Evolutionary conservation across 2,113 vertebrate species (phyloP).

Genomic region (Macquaria ambigua): DNA sequence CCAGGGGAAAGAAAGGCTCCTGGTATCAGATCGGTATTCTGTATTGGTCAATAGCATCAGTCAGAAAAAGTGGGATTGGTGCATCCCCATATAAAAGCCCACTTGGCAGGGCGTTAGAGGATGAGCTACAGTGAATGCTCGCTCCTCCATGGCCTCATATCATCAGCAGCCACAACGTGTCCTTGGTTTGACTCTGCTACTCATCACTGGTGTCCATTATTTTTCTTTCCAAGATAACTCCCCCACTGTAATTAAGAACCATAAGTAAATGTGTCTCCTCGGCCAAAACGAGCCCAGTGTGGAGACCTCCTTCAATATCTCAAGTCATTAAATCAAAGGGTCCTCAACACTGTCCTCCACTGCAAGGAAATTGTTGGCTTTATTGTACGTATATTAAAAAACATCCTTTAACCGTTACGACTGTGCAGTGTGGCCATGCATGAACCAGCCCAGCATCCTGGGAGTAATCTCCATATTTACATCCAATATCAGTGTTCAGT

Average conservation of each 20-base stretch:
- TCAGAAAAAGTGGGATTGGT: background rate
- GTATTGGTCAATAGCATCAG: background rate
- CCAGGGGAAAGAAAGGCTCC: background rate
- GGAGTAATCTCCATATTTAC: background rate
- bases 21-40: background rate
- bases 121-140: constrained; percentile 17
- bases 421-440: background rate
- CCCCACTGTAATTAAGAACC: constrained; percentile 51
- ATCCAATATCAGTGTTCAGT: constrained; percentile 7
- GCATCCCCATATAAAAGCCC: constrained; percentile 7
- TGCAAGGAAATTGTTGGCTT: background rate
- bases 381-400: constrained; percentile 19
- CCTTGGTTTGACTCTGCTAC: constrained; percentile 69
- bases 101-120: constrained; percentile 11
- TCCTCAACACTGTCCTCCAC: constrained; percentile 4
- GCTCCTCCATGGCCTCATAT: constrained; percentile 31
- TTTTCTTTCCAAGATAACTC: constrained; percentile 49
- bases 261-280: constrained; percentile 33
- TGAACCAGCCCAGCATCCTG: background rate
- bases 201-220: constrained; percentile 58
- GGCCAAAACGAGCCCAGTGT: constrained; percentile 18
- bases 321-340: constrained; percentile 28
- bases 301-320: constrained; percentile 35
- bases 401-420: background rate
- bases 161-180: constrained; percentile 38